Base-by-base conservation (phyloP, 2,113 vertebrate species). In the Piaya cayana region DNA sequence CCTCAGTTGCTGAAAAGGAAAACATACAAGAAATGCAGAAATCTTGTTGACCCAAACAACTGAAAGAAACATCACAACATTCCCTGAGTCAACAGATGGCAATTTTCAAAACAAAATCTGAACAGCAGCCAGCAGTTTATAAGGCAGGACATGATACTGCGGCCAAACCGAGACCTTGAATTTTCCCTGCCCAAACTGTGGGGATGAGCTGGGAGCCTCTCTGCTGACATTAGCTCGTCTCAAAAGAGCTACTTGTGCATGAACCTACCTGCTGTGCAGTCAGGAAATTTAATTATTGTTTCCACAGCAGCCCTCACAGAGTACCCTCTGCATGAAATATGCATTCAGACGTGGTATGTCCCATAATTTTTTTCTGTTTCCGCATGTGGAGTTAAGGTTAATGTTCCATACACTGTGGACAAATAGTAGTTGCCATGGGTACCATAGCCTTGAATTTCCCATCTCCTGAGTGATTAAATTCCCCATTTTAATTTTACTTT, bases 391-490 rank as follows among this genome's bases (percentile, higher is more conserved):
- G 49, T 83, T 88, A 90, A 93, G 92, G 82, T 96, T 96, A 96
- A 95, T 96, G 92, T 94, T 96, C 93, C 83, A 70, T 90, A 74
- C 50, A 25, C 81, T 45, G 23, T 92, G 52, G 90, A 92, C 80
- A 96, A 95, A 94, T 71, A 81, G 43, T 23, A 88, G 88, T 96
- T 96, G 71, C 84, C 64, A 92, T 94, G 79, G 88, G 86, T 83
- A 94, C 82, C 56, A 32, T 19, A 88, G 82, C 71, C 82, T 88
- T 94, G 92, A 88, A 83, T 95, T 95, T 94, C 76, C 90, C 8
- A 1, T 92, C 93, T 95, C 68, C 72, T 9, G 82, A 93, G 93
- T 67, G 94, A 96, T 94, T 97, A 88, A 96, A 95, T 93, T 88
- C 93, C 72, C 50, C 52, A 56, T 76, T 43, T 92, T 95, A 83